phyloP scores from a whole-genome alignment of 2,113 vertebrate species.

The Pelobates fuscus region DNA sequence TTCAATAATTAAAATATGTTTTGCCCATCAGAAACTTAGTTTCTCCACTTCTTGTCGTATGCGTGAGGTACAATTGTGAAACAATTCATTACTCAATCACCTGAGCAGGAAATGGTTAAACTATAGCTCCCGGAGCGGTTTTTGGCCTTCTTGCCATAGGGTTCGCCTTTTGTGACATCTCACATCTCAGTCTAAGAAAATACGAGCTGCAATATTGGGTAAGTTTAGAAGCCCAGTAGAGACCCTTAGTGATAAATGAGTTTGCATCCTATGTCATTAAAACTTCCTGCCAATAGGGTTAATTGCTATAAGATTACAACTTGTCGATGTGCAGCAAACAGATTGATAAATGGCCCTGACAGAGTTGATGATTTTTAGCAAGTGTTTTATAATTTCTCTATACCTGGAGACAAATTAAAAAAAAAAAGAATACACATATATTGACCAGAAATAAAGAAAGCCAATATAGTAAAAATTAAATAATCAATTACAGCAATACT shows the following conservation, averaged over 20 bases:
- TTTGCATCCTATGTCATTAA: slow-evolving; percentile 93
- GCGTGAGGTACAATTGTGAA: too few species aligned
- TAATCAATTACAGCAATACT: slow-evolving; percentile 64
- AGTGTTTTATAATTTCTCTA: slow-evolving; percentile 51
- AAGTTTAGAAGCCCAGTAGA: slow-evolving; percentile 76
- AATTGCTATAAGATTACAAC: slow-evolving; percentile 96
- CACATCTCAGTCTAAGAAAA: slow-evolving; percentile 77
- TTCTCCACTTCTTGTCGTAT: too few species aligned
- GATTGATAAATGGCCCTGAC: slow-evolving; percentile 95
- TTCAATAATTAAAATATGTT: too few species aligned
- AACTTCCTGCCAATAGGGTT: slow-evolving; percentile 93
- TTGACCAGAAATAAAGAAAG: slow-evolving; percentile 52
- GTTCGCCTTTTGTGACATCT: slow-evolving; percentile 77
- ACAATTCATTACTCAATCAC: too few species aligned
- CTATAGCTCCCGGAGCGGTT: slow-evolving; percentile 63
- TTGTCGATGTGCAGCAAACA: slow-evolving; percentile 95
- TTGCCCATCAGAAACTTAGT: too few species aligned
- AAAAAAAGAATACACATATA: not conserved
- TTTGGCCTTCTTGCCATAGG: slow-evolving; percentile 62
- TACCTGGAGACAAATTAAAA: slow-evolving; percentile 13
- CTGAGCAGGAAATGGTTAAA: slow-evolving; percentile 59
- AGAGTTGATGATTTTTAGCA: slow-evolving; percentile 84
- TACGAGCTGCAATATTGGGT: slow-evolving; percentile 72
- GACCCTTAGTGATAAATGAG: slow-evolving; percentile 87
- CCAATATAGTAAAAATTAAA: slow-evolving; percentile 61